Conservation (phyloP, 2,888 invertebrate species). For the Gerris lacustris region DNA sequence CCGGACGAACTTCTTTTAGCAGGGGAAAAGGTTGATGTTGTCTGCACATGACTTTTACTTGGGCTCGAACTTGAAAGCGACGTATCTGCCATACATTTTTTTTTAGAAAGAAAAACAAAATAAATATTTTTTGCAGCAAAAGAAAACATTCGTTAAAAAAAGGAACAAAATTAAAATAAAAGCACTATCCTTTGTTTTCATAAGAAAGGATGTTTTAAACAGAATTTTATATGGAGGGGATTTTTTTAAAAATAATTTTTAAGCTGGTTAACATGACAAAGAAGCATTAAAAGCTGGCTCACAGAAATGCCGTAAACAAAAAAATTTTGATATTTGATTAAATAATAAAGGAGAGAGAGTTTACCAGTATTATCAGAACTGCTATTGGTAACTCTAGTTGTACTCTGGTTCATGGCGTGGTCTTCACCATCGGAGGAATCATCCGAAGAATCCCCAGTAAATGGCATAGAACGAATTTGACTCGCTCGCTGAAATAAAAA, state of each 20-base stretch:
- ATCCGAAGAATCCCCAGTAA: slow-evolving; percentile 86
- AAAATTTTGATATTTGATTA: no score
- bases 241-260: no score
- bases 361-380: slow-evolving; percentile 41
- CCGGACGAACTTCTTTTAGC: slow-evolving; percentile 72
- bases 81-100: slow-evolving; percentile 39
- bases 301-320: no score
- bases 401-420: slow-evolving; percentile 39
- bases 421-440: slow-evolving; percentile 85
- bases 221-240: no score
- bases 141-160: no score
- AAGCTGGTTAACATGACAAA: no score
- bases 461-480: slow-evolving; percentile 90
- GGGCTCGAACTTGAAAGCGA: slow-evolving; percentile 61
- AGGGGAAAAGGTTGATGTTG: slow-evolving; percentile 71
- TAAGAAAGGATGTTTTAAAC: no score
- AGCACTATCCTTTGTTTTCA: no score
- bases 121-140: not conserved
- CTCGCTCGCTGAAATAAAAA: slow-evolving; percentile 59
- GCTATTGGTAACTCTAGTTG: slow-evolving; percentile 40
- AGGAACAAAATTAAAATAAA: no score
- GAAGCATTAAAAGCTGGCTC: no score
- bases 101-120: slow-evolving; percentile 20
- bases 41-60: slow-evolving; percentile 66
- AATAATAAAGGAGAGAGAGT: not conserved